Evolutionary conservation across 1,140 invertebrate species (phyloP).

Genomic region (Spodoptera frugiperda): DNA sequence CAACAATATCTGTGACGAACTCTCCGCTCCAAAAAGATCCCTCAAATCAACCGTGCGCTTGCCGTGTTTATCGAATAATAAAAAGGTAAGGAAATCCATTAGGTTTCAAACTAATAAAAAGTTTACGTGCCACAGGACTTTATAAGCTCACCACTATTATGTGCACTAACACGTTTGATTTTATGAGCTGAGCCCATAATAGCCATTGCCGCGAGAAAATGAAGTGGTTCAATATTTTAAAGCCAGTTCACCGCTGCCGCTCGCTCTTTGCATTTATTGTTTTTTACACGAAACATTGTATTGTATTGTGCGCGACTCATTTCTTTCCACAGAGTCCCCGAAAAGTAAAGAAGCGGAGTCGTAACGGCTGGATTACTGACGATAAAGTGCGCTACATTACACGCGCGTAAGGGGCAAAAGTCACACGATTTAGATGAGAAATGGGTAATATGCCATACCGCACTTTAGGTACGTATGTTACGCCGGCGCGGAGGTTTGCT

Average conservation of each 20-base stretch:
- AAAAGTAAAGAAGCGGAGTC: conserved; percentile 55
- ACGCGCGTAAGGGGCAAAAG: conserved; percentile 66
- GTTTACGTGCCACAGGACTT: conserved; percentile 51
- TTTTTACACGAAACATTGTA: conserved; percentile 72
- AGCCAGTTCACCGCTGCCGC: conserved; percentile 58
- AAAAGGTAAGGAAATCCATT: conserved; percentile 56
- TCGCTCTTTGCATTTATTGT: conserved; percentile 66
- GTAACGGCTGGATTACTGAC: conserved; percentile 71
- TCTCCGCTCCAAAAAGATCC: conserved; percentile 56
- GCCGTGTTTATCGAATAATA: conserved; percentile 58
- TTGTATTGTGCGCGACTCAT: conserved; percentile 52
- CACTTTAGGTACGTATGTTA: conserved; percentile 62
- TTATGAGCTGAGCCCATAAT: conserved; percentile 58
- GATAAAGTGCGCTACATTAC: conserved; percentile 75
- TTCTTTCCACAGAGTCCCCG: conserved; percentile 51
- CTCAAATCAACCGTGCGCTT: conserved; percentile 59
- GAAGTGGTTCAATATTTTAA: conserved; percentile 68
- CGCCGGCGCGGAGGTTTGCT: conserved; percentile 32
- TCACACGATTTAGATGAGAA: conserved; percentile 75
- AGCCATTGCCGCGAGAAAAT: conserved; percentile 61
- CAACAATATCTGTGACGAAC: conserved; percentile 48
- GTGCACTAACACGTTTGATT: conserved; percentile 54
- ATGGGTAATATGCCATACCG: conserved; percentile 70
- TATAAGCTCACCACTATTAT: conserved; percentile 41
- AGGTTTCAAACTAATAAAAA: conserved; percentile 55